Evolutionary conservation across 2,113 vertebrate genomes (phyloP).

Genomic region (Platanista minor): DNA sequence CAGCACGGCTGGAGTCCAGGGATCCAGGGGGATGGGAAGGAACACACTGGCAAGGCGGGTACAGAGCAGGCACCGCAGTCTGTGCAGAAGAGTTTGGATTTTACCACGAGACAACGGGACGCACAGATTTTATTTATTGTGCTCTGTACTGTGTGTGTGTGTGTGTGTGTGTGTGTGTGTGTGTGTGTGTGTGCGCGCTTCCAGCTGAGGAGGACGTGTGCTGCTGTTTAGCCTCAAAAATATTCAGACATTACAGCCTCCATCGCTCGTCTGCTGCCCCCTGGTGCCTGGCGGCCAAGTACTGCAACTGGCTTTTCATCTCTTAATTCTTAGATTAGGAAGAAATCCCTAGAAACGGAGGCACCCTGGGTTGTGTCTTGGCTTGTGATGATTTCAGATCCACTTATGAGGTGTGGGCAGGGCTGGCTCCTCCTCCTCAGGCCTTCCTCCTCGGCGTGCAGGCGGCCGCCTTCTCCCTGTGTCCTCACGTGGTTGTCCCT

Average conservation of each 20-base stretch:
- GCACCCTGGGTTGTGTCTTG: not conserved
- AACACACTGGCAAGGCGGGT: accelerated
- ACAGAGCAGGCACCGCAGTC: not conserved
- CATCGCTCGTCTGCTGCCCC: no score
- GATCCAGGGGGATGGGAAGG: no score
- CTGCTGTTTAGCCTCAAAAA: not conserved
- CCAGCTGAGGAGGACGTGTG: not conserved
- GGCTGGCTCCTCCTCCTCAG: not conserved
- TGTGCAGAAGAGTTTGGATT: not conserved
- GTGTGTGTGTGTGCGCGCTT: not conserved
- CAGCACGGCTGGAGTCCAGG: not conserved
- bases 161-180: not conserved
- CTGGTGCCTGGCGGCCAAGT: no score
- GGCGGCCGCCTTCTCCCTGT: not conserved
- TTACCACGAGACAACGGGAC: not conserved
- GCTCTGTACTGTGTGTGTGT: not conserved
- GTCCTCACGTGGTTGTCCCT: not conserved
- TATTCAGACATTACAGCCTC: not conserved
- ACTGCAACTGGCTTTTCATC: no score
- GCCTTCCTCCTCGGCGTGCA: not conserved
- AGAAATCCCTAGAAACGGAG: not conserved
- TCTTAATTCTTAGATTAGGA: not conserved
- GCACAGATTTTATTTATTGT: not conserved
- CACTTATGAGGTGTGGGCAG: not conserved
- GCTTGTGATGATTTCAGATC: no score